Evolutionary conservation across 2,113 vertebrate species (phyloP), one percentile per base, ranked within the genome.

Genomic region (Neomonachus schauinslandi): DNA sequence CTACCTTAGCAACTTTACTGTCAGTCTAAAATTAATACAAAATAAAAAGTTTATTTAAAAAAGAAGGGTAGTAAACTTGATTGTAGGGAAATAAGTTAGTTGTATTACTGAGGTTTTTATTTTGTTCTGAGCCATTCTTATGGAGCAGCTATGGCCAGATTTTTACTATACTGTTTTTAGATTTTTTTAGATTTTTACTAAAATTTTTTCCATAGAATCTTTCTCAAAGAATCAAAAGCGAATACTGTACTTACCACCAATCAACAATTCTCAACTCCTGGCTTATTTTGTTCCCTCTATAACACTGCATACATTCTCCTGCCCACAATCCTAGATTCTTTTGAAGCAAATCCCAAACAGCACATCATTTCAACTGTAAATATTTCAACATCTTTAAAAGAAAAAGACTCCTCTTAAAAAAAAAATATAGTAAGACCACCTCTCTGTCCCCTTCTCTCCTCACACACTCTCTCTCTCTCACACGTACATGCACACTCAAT

Each of bases 11-110:
- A 95, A 94, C 53, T 77, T 72, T 42, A 82, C 24, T 67, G 11
- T 28, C 65, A 95, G 59, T 63, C 51, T 86, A 69, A 95, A 95
- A 92, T 79, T 59, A 86, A 95, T 18, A 93, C 26, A 82, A 82
- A 87, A 91, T 5, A 82, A 76, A 65, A 95, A 67, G 39, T 55
- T 86, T 33, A 81, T 0, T 94, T 11, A 3, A 63, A 36, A 39
- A 87, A 55, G 31, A 92, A 76, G 14, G 12, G 4, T 71, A 61
- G 12, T 79, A 92, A 77, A 71, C 1, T 53, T 82, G 36, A 93
- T 5, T 72, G 4, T 24, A 86, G 94, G 33, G 65, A 85, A 89
- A 76, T 53, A 86, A 88, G 26, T 77, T 72, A 59, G 21, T 71
- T 82, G 26, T 19, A 19, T 18, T 55, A 49, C 59, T 61, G 14